Base-by-base conservation (phyloP, 2,113 vertebrate species). In the Zapus hudsonius region DNA sequence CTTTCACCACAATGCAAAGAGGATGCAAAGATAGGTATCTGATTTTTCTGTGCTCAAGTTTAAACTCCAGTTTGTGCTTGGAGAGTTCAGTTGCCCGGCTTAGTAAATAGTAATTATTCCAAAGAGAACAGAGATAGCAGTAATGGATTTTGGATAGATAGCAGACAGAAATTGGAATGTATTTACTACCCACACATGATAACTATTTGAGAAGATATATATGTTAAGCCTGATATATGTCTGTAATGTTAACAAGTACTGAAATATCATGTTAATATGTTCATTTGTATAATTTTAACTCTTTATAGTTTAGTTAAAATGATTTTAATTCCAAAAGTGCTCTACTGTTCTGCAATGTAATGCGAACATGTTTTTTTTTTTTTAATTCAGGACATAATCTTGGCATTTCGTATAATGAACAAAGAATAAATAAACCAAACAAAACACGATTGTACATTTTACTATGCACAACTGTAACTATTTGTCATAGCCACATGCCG, bases 341-440 rank as follows among this genome's bases (percentile, higher is more conserved):
- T 52, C 52, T 52, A 52, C 52, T 52, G 52, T 12, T 52, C 11
- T 52, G 2, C 3, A 73, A 27, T 5, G 80, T 80, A n/a, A 76
- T 70, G 9, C 42, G 74, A 15, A 75, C 23, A 52, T 3, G 17
- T 57, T 82, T 61, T 93, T 95, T 73, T n/a, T 23, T 16, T 61
- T 55, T 92, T n/a, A 69, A 52, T 74, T 74, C 0, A 2, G 2
- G 27, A 76, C 2, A 47, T 44, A 27, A 47, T 82, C 42, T 79
- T 88, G 33, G 6, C 3, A 33, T 95, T 83, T 83, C 42, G 52
- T 72, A 61, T 66, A 64, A 70, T n/a, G 29, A 78, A 6, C 67
- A 59, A 17, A 72, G 52, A 84, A 92, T 57, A 70, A 90, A 83
- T 23, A 94, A 93, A 52, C 4, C 1, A 90, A 89, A 78, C 2